A percentile compares a stretch with the other conserved stretches of the same genome.
Evolutionary conservation across 2,888 invertebrate species (phyloP).

Genomic region (Tethea ocularis): DNA sequence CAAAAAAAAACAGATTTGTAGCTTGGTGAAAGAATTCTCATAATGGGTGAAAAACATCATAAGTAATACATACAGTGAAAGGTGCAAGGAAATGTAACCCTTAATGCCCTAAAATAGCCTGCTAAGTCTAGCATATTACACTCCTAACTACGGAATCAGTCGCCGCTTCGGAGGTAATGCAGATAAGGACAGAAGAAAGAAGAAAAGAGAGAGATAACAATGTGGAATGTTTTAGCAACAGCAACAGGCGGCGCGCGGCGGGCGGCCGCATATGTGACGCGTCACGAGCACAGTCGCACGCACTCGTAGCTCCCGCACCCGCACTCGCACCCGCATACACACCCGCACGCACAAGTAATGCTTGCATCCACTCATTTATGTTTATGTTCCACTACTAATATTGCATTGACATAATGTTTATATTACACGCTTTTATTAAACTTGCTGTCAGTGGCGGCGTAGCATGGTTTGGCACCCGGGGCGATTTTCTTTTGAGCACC

Average conservation of each 20-base stretch:
- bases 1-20: too few relatives aligned
- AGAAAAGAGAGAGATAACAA: background rate
- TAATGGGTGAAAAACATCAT: too few relatives aligned
- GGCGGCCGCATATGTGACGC: slow-evolving; percentile 63
- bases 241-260: slow-evolving; percentile 55
- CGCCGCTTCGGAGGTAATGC: background rate
- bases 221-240: slow-evolving; percentile 54
- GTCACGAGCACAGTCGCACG: slow-evolving; percentile 1
- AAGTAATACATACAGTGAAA: too few relatives aligned
- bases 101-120: background rate
- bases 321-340: slow-evolving; percentile 25
- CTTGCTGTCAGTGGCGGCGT: too few relatives aligned
- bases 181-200: background rate
- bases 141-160: too few relatives aligned
- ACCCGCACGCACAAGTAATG: slow-evolving; percentile 30
- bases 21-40: too few relatives aligned
- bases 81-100: background rate
- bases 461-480: too few relatives aligned
- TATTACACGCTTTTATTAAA: too few relatives aligned
- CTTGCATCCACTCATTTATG: slow-evolving; percentile 5
- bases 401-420: slow-evolving; percentile 14
- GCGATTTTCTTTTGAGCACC: too few relatives aligned
- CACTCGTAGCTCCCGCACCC: slow-evolving; percentile 12
- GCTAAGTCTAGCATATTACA: background rate
- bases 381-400: slow-evolving; percentile 27